Percentiles rank a stretch among this genome's conserved stretches.
Conservation (phyloP, 2,797 vertebrate genomes). For the Paramormyrops hopkinsi region DNA sequence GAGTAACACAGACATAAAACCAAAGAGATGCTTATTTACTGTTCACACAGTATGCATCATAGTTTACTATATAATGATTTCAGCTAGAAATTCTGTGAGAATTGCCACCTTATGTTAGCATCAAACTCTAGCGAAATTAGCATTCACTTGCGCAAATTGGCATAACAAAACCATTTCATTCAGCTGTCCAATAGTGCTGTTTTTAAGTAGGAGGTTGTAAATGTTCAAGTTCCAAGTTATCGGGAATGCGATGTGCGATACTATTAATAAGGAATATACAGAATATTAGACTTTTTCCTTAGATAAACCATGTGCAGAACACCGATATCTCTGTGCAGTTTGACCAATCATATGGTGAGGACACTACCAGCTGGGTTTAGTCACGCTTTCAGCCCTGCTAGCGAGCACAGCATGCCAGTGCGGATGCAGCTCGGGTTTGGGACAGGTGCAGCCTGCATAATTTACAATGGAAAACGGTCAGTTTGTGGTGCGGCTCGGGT, state of each 20-base stretch:
- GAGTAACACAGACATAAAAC: not conserved
- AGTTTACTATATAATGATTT: not conserved
- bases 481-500: not conserved
- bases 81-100: not conserved
- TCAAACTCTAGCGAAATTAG: not conserved
- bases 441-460: not conserved
- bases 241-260: not conserved
- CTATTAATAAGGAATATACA: not conserved
- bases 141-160: not conserved
- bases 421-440: not conserved
- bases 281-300: not conserved
- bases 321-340: not conserved
- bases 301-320: not conserved
- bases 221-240: not conserved
- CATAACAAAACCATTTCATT: not conserved
- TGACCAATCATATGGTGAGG: not conserved
- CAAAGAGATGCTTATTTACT: not conserved
- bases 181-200: not conserved
- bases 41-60: not conserved
- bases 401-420: not conserved
- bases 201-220: not conserved
- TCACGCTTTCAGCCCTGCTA: not conserved
- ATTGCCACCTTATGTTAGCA: not conserved
- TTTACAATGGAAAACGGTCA: not conserved
- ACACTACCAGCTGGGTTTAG: not conserved